Evolutionary conservation across 2,113 vertebrate genomes (phyloP).

Genomic region (Pygoscelis antarcticus): DNA sequence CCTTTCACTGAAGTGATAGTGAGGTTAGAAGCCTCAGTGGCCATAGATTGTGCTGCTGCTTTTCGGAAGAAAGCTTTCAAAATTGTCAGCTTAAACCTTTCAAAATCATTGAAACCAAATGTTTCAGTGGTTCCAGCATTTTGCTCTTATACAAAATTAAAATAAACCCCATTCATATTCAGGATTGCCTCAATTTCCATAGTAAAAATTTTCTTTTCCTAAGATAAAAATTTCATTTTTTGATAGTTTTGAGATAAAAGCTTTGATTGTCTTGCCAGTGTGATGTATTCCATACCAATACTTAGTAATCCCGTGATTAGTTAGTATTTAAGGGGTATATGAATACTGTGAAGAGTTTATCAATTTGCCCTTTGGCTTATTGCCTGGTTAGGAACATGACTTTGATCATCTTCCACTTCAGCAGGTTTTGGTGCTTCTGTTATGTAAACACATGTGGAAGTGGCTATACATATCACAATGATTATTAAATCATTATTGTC

Average conservation of each 20-base stretch:
- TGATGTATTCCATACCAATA: not conserved
- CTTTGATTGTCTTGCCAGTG: not conserved
- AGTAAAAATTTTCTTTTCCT: not conserved
- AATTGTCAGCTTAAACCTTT: not conserved
- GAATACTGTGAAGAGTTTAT: not conserved
- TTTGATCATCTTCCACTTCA: conserved; percentile 2
- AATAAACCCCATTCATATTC: not conserved
- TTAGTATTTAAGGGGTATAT: not conserved
- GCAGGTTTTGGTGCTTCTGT: not conserved
- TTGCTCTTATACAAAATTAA: not conserved
- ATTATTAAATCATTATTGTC: not conserved
- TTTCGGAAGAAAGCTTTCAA: not conserved
- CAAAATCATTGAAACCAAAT: not conserved
- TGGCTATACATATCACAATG: not conserved
- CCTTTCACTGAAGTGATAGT: not conserved
- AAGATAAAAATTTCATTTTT: not conserved
- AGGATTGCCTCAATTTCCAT: not conserved
- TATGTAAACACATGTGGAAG: not conserved
- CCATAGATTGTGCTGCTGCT: not conserved
- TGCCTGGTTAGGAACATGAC: not conserved
- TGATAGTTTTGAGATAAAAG: not conserved
- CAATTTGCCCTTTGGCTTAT: not conserved
- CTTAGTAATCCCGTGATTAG: not conserved
- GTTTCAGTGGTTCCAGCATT: not conserved
- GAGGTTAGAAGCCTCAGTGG: not conserved